Base-by-base conservation (phyloP, 1,140 invertebrate genomes). In the Drosophila prosaltans region DNA sequence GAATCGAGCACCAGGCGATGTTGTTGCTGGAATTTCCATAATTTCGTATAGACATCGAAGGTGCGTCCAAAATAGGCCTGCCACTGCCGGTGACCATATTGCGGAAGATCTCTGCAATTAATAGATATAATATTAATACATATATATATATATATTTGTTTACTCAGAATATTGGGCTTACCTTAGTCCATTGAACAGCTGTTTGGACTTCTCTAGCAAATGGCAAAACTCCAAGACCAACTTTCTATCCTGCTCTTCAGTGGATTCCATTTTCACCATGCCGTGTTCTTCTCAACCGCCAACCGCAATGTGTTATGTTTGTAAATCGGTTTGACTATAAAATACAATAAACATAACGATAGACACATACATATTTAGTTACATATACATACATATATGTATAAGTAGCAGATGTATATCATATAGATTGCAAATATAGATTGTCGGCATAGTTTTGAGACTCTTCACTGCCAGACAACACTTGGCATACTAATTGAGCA, bases 21-120 rank as follows among this genome's bases (percentile, higher is more conserved):
- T 93, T 99, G 97, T 92, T 99, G 98, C 93, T 99, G 98, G 93
- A 98, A 99, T 93, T 99, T 99, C 98, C 98, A 99, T 54, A 99
- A 94, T 93, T 98, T 98, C 36, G 98, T 99, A 93, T 99, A 99
- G 62, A 99, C 97, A 94, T 99, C 98, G 93, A 99, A 99, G 59
- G 98, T 99, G 69, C 97, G 94, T 7, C 97, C 97, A 94, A 99
- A 99, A 93, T 99, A 99, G 6, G 97, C 96, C 93, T 99, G 98
- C 98, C 98, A 99, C 93, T 99, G 98, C 92, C 98, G 98, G 93
- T 99, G 97, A 8, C 98, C 98, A 94, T 98, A 99, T 92, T 98
- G 97, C 45, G 98, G 98, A 78, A 99, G 93, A 93, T 99, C 98
- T 92, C 98, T 98, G 92, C 24, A 93, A 93, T 10, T 1, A 6